A percentile compares a stretch with the other conserved stretches of the same genome.
Evolutionary conservation across 2,797 vertebrate genomes (phyloP).

Genomic region (Xiphophorus birchmanni): DNA sequence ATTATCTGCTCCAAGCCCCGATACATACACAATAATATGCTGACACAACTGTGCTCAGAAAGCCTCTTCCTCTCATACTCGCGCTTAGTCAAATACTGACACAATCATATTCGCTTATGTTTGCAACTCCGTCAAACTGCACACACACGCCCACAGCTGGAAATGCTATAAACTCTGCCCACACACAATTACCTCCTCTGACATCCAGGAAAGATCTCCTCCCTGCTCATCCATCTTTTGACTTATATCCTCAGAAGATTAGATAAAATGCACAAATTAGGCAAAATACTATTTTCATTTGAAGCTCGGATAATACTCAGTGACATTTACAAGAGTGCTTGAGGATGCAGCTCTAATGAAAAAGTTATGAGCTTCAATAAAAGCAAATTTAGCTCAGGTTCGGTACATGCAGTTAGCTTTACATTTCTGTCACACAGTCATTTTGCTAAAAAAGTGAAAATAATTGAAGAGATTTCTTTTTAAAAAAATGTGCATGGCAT

Average conservation of each 20-base stretch:
- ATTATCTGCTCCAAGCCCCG: conserved; percentile 44
- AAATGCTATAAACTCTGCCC: conserved; percentile 33
- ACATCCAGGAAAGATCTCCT: conserved; percentile 14
- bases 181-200: conserved; percentile 36
- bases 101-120: conserved; percentile 17
- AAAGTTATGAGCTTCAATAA: conserved; percentile 1
- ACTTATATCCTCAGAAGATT: conserved; percentile 47
- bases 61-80: conserved; percentile 22
- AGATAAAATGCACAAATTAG: conserved; percentile 52
- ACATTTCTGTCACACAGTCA: not conserved
- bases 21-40: conserved; percentile 29
- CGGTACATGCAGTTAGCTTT: conserved; percentile 9
- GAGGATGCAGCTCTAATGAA: conserved; percentile 11
- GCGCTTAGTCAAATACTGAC: conserved; percentile 28
- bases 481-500: not conserved
- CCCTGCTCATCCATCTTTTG: conserved; percentile 36
- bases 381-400: conserved; percentile 17
- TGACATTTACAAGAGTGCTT: conserved; percentile 15
- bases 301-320: conserved; percentile 18
- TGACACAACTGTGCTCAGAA: conserved; percentile 39
- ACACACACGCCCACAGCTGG: conserved; percentile 21
- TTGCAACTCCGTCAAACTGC: conserved; percentile 5
- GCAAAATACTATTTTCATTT: conserved; percentile 55
- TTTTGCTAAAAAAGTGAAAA: conserved; percentile 1
- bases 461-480: not conserved